phyloP scores from a whole-genome alignment of 2,797 vertebrate species.

The Babyrousa celebensis region DNA sequence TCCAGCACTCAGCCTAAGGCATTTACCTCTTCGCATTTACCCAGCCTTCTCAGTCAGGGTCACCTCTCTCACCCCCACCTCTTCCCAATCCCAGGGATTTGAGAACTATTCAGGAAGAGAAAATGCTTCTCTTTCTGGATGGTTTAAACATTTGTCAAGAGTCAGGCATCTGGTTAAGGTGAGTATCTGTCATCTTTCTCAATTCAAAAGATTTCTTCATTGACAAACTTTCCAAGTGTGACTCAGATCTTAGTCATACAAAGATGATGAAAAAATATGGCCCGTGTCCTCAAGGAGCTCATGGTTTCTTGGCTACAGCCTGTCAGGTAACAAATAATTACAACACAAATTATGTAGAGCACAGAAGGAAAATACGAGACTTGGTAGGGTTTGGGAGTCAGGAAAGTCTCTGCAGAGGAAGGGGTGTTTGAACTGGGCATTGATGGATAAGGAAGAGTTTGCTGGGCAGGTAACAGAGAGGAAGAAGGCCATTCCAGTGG shows the following conservation, averaged over 20 bases:
- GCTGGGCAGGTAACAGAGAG: neutral
- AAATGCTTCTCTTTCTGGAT: neutral
- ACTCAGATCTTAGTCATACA: neutral
- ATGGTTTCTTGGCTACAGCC: neutral
- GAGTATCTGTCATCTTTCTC: neutral
- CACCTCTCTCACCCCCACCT: neutral
- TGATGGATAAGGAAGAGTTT: neutral
- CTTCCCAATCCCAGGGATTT: neutral
- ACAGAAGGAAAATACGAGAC: neutral
- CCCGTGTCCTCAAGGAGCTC: neutral
- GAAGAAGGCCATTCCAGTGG: neutral
- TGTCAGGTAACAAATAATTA: neutral
- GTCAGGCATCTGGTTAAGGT: neutral
- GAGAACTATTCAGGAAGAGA: neutral
- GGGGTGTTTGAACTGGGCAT: neutral
- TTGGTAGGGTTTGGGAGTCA: neutral
- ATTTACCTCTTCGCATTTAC: neutral
- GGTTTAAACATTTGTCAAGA: constrained; percentile 17
- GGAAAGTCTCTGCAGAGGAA: neutral
- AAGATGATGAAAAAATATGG: neutral
- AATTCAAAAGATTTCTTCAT: neutral
- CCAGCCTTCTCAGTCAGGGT: neutral
- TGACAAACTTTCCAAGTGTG: constrained; percentile 3
- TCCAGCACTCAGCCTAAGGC: neutral
- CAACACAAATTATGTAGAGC: neutral